phyloP scores from a whole-genome alignment of 2,113 vertebrate species.

The Sminthopsis crassicaudata region DNA sequence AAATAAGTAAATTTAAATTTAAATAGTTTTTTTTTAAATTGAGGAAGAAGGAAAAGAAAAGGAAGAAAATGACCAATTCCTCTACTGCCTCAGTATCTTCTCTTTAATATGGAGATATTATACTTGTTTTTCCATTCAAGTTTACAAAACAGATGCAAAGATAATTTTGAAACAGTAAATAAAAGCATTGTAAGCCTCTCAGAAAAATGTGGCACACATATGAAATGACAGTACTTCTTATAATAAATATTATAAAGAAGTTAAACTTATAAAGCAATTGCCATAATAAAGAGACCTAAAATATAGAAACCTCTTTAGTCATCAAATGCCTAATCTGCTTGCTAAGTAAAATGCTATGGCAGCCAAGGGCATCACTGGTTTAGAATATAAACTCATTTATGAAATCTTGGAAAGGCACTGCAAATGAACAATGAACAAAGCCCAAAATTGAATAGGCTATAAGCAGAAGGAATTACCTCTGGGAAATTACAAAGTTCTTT shows the following conservation, averaged over 20 bases:
- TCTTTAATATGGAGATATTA: neutral
- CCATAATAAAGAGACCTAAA: neutral
- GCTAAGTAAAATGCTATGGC: neutral
- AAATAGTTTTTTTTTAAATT: neutral
- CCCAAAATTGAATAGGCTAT: neutral
- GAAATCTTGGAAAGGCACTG: neutral
- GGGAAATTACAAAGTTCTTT: neutral
- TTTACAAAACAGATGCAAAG: neutral
- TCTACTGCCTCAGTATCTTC: neutral
- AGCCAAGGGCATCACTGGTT: neutral
- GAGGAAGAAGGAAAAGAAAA: neutral
- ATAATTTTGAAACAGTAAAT: neutral
- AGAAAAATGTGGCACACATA: neutral
- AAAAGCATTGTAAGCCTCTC: neutral
- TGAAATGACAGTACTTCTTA: neutral
- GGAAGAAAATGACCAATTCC: neutral
- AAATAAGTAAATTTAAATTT: no score
- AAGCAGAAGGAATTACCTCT: neutral
- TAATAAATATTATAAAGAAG: neutral
- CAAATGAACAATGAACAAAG: neutral
- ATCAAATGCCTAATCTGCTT: neutral
- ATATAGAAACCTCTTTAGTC: neutral
- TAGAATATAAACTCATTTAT: neutral
- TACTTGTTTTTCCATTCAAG: neutral
- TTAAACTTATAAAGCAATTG: neutral